phyloP scores from a whole-genome alignment of 30 jellyfish, hydroid and myxozoan species.

The Aurelia sp. region DNA sequence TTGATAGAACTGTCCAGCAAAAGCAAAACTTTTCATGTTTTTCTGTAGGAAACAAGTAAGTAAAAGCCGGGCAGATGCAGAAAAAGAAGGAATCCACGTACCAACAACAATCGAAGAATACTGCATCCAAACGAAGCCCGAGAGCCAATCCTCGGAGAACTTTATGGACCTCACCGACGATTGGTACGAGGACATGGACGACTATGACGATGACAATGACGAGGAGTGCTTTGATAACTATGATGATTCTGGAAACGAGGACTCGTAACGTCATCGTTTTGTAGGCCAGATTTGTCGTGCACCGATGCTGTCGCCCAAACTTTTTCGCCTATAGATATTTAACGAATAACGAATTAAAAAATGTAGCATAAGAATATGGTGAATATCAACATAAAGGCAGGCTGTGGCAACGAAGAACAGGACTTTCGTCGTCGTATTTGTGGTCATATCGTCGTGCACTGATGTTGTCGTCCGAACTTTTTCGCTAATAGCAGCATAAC shows the following conservation, averaged over 20 bases:
- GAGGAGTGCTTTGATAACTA: conserved; percentile 91
- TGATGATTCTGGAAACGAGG: conserved; percentile 98
- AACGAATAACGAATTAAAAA: no score
- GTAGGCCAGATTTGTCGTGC: conserved; percentile 16
- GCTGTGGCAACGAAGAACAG: no score
- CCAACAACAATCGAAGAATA: conserved; percentile 96
- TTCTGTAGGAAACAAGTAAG: conserved; percentile 87
- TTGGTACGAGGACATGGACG: conserved; percentile 97
- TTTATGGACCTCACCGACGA: conserved; percentile 91
- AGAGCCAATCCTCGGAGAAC: conserved; percentile 81
- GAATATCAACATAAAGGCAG: no score
- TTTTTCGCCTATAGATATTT: no score
- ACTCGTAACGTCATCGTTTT: conserved; percentile 40
- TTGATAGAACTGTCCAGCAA: no score
- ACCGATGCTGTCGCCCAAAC: no score
- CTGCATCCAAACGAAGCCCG: conserved; percentile 90
- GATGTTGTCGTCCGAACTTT: no score
- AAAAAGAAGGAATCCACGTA: conserved; percentile 84
- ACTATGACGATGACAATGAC: conserved; percentile 85
- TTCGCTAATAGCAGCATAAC: no score
- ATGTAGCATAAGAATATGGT: no score
- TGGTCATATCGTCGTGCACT: no score
- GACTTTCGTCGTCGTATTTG: no score
- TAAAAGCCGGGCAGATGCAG: conserved; percentile 95
- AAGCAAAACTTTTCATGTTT: no score